phyloP scores from a whole-genome alignment of 2,888 invertebrate genomes.

The Protophormia terraenovae region DNA sequence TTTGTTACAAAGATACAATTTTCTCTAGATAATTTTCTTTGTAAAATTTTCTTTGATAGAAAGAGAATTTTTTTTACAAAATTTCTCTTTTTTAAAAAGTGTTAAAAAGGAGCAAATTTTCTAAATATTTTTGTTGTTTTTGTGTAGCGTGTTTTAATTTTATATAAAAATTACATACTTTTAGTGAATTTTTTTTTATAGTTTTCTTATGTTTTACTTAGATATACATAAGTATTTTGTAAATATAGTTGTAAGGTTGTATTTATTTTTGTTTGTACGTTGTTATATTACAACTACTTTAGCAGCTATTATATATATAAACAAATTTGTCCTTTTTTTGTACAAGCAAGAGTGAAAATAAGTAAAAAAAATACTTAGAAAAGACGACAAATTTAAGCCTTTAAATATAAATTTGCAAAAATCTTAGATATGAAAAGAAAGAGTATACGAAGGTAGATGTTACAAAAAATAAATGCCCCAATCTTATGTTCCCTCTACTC shows the following conservation, averaged over 20 bases:
- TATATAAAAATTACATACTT: not conserved
- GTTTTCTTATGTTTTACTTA: not conserved
- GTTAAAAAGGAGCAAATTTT: too few species aligned
- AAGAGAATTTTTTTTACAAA: too few species aligned
- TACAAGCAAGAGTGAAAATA: not conserved
- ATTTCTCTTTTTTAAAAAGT: too few species aligned
- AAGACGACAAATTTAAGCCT: conserved; percentile 42
- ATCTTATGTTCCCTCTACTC: not conserved
- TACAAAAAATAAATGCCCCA: not conserved
- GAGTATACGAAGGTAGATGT: not conserved
- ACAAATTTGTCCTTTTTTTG: conserved; percentile 48
- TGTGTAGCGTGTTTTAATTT: conserved; percentile 9
- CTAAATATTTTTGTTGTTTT: not conserved
- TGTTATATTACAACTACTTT: conserved; percentile 4
- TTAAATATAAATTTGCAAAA: conserved; percentile 43
- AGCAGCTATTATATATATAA: conserved; percentile 19
- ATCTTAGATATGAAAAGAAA: conserved; percentile 15
- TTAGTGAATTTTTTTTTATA: not conserved
- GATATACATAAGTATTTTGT: not conserved
- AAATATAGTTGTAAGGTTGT: too few species aligned
- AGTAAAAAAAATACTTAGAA: not conserved
- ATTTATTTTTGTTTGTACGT: not conserved
- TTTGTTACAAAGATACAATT: too few species aligned
- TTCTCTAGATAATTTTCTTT: too few species aligned
- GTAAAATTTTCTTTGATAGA: too few species aligned